These are phyloP conservation scores for Papilio elwesi DNA, from an alignment of 2,888 invertebrate species.

Conservation along the genomic window DNA sequence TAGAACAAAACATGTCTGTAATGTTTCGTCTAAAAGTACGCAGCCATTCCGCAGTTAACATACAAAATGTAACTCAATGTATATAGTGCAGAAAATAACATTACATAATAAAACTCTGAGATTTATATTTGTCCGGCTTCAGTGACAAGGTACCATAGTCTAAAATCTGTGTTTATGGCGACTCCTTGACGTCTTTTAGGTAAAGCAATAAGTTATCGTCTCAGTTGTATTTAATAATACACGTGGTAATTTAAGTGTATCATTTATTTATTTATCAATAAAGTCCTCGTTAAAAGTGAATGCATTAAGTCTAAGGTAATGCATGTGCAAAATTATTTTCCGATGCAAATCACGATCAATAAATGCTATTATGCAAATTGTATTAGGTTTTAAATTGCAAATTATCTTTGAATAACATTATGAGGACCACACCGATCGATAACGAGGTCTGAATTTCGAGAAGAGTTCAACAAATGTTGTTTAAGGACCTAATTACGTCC, in stretches of 20 bases:
- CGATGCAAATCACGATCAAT: conserved; percentile 1
- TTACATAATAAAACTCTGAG: too few species aligned
- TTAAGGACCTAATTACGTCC: not conserved
- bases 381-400: conserved; percentile 22
- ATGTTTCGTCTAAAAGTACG: too few species aligned
- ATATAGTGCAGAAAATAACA: too few species aligned
- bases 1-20: too few species aligned
- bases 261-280: not conserved
- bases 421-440: conserved; percentile 21
- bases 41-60: too few species aligned
- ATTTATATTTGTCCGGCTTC: too few species aligned
- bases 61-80: too few species aligned
- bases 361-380: conserved; percentile 28
- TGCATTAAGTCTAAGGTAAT: conserved; percentile 6
- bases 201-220: too few species aligned
- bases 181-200: too few species aligned
- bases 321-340: conserved; percentile 19
- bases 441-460: not conserved
- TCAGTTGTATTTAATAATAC: too few species aligned
- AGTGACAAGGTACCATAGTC: too few species aligned
- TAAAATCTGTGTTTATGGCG: too few species aligned
- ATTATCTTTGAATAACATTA: conserved; percentile 21
- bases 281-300: not conserved
- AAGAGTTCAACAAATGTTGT: not conserved
- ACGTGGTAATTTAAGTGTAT: not conserved